Evolutionary conservation across 2,113 vertebrate genomes (phyloP), one percentile per base, ranked within the genome.

Genomic region (Patagioenas fasciata): DNA sequence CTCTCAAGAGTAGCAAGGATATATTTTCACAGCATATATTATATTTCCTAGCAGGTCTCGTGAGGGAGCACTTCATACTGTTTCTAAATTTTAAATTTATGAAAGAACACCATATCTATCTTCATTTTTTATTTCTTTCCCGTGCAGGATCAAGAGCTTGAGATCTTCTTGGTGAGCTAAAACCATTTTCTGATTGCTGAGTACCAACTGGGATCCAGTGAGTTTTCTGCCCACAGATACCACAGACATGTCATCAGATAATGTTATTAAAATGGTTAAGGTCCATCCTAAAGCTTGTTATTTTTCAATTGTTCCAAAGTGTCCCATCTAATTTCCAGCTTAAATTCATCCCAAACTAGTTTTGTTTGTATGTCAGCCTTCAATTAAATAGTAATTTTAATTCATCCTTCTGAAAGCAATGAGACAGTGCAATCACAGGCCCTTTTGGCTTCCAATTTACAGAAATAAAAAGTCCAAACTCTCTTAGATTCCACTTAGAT

Each of bases 11-110:
- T 11, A 86, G 88, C 6, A 31, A 92, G 65, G 69, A 57, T 95
- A 34, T 74, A 87, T 94, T 91, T 95, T 89, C 86, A 53, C 75
- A 92, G 67, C 74, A 86, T 94, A 70, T 84, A 89, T 92, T 83
- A 60, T 89, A 65, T 79, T 60, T 40, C 73, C 77, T 64, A 95
- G 85, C 77, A 72, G 56, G 44, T 88, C 85, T 95, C 81, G 51
- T 28, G 66, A 95, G 83, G 69, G 89, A 95, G 78, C 47, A 80
- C 62, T 77, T 67, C 81, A 69, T 71, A 44, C 40, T 42, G 34
- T 28, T 90, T 85, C 77, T 89, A 66, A 93, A 82, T 64, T 53
- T 23, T 83, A 64, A 86, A 88, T 94, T 79, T 40, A 91, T 44
- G 38, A 91, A 78, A 64, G 80, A 87, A 58, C 18, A 69, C 19